Conservation (phyloP, 2,797 vertebrate genomes). For the Anas acuta region DNA sequence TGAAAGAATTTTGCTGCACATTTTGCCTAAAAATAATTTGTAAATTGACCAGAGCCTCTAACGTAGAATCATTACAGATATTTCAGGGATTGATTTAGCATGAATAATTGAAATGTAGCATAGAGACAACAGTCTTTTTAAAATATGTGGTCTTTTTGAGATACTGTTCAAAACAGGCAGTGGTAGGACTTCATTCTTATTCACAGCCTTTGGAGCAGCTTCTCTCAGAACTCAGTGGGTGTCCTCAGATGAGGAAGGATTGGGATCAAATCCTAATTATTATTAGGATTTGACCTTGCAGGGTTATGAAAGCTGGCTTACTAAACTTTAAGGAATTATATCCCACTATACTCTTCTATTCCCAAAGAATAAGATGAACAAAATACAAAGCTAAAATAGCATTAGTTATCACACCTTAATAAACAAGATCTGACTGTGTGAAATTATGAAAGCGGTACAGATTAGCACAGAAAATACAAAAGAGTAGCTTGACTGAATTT, state of each 20-base stretch:
- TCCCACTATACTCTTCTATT: background rate
- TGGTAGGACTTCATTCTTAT: background rate
- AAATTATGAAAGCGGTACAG: background rate
- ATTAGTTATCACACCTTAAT: background rate
- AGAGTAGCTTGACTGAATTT: background rate
- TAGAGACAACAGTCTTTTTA: constrained; percentile 32
- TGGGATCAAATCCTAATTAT: background rate
- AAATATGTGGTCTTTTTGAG: constrained; percentile 27
- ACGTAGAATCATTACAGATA: constrained; percentile 39
- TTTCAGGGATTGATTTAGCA: constrained; percentile 62
- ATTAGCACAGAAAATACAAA: background rate
- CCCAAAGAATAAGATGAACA: background rate
- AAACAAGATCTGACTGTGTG: background rate
- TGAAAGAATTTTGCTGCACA: constrained; percentile 28
- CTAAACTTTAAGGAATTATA: background rate
- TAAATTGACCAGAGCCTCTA: constrained; percentile 46
- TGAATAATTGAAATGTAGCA: constrained; percentile 59
- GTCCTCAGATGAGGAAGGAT: background rate
- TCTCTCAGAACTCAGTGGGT: background rate
- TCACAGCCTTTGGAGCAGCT: background rate
- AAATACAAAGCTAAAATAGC: background rate
- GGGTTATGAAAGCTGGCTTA: background rate
- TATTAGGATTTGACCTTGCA: background rate
- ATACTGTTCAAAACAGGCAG: background rate
- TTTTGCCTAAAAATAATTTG: constrained; percentile 70